A percentile compares a stretch with the other conserved stretches of the same genome.
Evolutionary conservation across 2,113 vertebrate species (phyloP).

Genomic region (Campylorhamphus procurvoides): DNA sequence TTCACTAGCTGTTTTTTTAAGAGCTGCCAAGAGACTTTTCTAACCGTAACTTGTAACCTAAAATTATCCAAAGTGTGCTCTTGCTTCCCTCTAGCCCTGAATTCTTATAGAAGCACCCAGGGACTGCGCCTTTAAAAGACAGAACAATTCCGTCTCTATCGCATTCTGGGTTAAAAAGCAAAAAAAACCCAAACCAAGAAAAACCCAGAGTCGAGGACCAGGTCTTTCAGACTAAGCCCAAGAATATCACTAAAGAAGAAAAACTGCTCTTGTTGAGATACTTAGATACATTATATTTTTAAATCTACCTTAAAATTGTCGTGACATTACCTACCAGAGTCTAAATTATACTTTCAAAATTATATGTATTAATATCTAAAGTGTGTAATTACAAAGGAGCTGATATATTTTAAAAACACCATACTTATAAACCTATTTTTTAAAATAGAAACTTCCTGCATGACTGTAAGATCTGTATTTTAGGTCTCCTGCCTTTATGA

Average conservation of each 20-base stretch:
- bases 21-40: background rate
- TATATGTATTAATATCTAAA: constrained; percentile 41
- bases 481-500: background rate
- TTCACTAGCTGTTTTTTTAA: background rate
- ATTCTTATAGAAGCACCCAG: background rate
- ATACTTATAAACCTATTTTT: background rate
- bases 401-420: constrained; percentile 10
- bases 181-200: background rate
- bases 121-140: background rate
- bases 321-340: background rate
- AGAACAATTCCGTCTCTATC: background rate
- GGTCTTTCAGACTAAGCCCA: background rate
- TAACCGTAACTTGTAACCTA: background rate
- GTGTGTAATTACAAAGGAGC: constrained; percentile 32
- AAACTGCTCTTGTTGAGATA: background rate
- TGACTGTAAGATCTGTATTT: background rate
- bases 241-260: background rate
- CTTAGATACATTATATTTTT: background rate
- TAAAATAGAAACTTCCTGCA: background rate
- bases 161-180: background rate
- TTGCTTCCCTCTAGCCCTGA: background rate
- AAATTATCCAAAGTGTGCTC: background rate
- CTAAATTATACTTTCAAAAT: constrained; percentile 52
- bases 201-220: background rate
- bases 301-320: constrained; percentile 18